Conservation (phyloP, 1,140 invertebrate genomes). For the Aphis gossypii region DNA sequence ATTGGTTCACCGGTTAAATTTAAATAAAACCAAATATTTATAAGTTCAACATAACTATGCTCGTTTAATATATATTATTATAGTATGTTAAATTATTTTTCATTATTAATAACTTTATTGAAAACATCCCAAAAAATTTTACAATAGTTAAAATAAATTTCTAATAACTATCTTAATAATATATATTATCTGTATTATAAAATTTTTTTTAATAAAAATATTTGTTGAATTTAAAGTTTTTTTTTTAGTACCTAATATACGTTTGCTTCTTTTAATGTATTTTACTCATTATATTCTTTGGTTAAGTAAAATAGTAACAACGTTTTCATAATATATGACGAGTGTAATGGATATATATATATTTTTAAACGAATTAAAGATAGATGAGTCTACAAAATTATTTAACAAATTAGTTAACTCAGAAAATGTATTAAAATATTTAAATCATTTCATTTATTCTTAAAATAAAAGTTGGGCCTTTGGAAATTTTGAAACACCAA, state of each 20-base stretch:
- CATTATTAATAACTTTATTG: background rate
- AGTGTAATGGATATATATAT: background rate
- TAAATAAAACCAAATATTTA: background rate
- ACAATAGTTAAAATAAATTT: background rate
- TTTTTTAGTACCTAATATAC: background rate
- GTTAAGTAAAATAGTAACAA: background rate
- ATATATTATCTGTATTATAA: background rate
- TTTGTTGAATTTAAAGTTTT: background rate
- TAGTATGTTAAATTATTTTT: background rate
- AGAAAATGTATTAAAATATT: background rate
- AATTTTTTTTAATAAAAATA: background rate
- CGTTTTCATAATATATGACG: background rate
- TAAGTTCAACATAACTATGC: background rate
- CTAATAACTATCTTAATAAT: background rate
- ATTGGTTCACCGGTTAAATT: background rate
- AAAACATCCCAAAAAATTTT: background rate
- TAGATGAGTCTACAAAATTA: background rate
- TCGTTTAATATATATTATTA: background rate
- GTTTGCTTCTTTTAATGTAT: background rate
- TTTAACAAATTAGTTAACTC: background rate
- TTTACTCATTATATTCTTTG: background rate
- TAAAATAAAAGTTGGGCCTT: background rate
- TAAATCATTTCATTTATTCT: background rate
- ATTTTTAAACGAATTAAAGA: background rate
- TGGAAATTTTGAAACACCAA: background rate